These are phyloP conservation scores for Himalopsyche kuldschensis DNA, from an alignment of 2,888 invertebrate genomes.

Conservation along the genomic window DNA sequence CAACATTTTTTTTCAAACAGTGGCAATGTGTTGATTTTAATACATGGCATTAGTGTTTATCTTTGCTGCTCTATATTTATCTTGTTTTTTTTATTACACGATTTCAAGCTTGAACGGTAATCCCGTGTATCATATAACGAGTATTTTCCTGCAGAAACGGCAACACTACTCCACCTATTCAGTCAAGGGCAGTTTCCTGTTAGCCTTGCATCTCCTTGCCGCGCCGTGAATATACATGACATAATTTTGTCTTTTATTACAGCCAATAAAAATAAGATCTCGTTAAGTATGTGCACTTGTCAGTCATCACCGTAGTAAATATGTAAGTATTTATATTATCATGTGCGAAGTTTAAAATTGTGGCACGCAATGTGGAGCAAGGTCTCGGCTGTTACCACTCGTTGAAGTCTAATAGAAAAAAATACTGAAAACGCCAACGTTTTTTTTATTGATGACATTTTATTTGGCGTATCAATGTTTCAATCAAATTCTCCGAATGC, in stretches of 20 bases:
- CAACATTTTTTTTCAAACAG: not conserved
- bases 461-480: too few relatives aligned
- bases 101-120: not conserved
- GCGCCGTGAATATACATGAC: conserved; percentile 2
- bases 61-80: not conserved
- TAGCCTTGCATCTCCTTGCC: not conserved
- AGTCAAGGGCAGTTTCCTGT: not conserved
- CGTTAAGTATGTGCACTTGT: not conserved
- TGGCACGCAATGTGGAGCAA: conserved; percentile 19
- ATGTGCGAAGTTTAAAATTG: conserved; percentile 1
- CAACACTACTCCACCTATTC: not conserved
- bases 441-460: not conserved
- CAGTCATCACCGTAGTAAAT: not conserved
- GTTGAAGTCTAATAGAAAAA: conserved; percentile 11
- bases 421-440: not conserved
- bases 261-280: not conserved
- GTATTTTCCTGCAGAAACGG: not conserved
- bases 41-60: not conserved
- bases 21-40: not conserved
- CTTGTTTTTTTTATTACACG: not conserved
- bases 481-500: too few relatives aligned
- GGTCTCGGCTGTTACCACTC: conserved; percentile 8
- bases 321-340: not conserved
- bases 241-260: not conserved
- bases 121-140: not conserved